Percentiles rank a stretch among this genome's conserved stretches.
phyloP scores from a whole-genome alignment of 2,113 vertebrate species.

The Pandion haliaetus region DNA sequence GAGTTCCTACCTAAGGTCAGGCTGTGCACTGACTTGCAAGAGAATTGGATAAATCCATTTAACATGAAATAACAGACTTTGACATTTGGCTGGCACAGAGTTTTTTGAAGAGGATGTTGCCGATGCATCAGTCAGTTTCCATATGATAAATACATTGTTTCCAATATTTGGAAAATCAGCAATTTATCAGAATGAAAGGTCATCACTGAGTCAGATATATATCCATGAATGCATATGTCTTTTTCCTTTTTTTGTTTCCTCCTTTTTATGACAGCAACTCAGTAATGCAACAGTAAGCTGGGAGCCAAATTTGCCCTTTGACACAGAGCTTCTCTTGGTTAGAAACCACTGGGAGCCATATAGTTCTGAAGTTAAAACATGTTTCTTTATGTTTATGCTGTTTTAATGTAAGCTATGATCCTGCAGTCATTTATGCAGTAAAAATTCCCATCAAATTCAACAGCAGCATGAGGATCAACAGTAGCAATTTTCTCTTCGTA shows the following conservation, averaged over 20 bases:
- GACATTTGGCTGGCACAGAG: not conserved
- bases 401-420: not conserved
- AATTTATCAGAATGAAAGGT: not conserved
- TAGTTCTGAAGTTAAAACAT: not conserved
- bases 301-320: constrained; percentile 26
- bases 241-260: not conserved
- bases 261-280: not conserved
- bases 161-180: not conserved
- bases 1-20: not conserved
- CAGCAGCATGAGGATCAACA: constrained; percentile 10
- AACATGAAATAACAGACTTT: not conserved
- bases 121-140: not conserved
- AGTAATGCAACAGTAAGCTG: not conserved
- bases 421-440: constrained; percentile 14
- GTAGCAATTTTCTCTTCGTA: constrained; percentile 21
- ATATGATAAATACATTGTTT: constrained; percentile 2
- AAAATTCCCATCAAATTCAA: constrained; percentile 8
- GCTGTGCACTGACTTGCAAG: not conserved
- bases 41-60: not conserved
- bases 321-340: not conserved
- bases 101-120: not conserved
- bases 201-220: not conserved
- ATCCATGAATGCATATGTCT: not conserved
- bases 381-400: not conserved
- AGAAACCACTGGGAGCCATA: not conserved